phyloP scores from a whole-genome alignment of 2,113 vertebrate genomes.

The Silurus asotus region DNA sequence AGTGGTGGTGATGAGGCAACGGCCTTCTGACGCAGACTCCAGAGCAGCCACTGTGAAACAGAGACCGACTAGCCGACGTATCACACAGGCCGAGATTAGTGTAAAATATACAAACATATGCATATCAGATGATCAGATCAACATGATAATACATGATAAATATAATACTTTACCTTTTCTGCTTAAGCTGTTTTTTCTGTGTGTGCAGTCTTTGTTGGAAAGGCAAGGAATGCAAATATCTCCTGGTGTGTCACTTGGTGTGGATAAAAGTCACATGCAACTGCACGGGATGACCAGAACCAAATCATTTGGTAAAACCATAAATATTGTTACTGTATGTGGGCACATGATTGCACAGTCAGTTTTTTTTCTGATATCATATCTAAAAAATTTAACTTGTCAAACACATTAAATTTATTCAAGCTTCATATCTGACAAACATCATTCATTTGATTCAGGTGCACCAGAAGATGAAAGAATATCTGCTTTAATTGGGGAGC shows the following conservation, averaged over 20 bases:
- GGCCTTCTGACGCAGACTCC: conserved; percentile 82
- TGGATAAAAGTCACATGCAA: conserved; percentile 85
- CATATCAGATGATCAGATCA: not conserved
- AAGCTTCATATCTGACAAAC: not conserved
- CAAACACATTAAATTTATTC: not conserved
- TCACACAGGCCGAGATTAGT: conserved; percentile 93
- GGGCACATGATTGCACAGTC: conserved; percentile 9
- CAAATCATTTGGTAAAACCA: conserved; percentile 86
- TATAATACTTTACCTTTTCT: not conserved
- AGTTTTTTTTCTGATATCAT: not conserved
- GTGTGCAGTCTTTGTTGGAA: conserved; percentile 85
- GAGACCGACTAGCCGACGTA: conserved; percentile 88
- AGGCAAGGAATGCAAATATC: conserved; percentile 88
- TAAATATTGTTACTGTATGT: not conserved
- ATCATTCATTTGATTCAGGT: conserved; percentile 59
- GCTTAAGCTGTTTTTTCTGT: not conserved
- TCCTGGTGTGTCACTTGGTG: conserved; percentile 61
- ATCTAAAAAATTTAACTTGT: not conserved
- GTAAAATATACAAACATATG: conserved; percentile 66
- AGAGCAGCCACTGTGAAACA: conserved; percentile 93
- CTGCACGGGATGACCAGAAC: conserved; percentile 92
- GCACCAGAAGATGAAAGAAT: conserved; percentile 89
- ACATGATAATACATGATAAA: not conserved
- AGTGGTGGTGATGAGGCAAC: conserved; percentile 77
- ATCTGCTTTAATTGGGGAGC: conserved; percentile 85